phyloP scores from a whole-genome alignment of 2,113 vertebrate genomes.

The Eurypyga helias region DNA sequence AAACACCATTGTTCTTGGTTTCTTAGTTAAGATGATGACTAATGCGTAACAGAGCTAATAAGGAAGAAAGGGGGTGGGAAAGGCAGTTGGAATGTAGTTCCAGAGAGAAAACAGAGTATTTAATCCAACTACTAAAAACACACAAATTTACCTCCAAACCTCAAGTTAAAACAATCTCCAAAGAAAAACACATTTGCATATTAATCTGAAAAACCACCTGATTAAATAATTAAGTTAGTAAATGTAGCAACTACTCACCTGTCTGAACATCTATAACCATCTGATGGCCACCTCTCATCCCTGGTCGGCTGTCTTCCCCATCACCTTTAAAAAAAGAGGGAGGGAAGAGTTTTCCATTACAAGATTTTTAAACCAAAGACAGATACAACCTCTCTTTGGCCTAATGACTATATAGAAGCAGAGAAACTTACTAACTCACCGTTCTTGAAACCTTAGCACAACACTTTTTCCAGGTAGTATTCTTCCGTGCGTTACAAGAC shows the following conservation, averaged over 20 bases:
- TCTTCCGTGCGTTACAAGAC: neutral
- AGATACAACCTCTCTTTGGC: neutral
- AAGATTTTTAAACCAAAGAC: neutral
- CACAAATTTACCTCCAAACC: neutral
- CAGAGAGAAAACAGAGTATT: neutral
- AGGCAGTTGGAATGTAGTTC: neutral
- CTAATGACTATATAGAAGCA: neutral
- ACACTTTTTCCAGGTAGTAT: neutral
- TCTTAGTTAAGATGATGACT: neutral
- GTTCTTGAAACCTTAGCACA: neutral
- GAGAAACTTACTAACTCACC: neutral
- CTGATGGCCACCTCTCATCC: constrained; percentile 98
- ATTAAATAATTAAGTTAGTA: neutral
- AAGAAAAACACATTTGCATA: neutral
- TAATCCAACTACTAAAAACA: neutral
- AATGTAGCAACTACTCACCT: constrained; percentile 77
- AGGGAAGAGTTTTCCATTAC: neutral
- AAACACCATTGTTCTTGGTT: neutral
- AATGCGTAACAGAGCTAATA: neutral
- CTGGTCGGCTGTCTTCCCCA: constrained; percentile 93
- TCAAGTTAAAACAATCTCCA: neutral
- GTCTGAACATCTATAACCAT: constrained; percentile 99
- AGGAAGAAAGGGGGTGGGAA: neutral
- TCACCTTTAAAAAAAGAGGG: constrained; percentile 80
- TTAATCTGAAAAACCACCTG: neutral